A percentile compares a stretch with the other conserved stretches of the same genome.
Evolutionary conservation across 1,140 invertebrate genomes (phyloP).

Genomic region (Drosophila kohkoa): DNA sequence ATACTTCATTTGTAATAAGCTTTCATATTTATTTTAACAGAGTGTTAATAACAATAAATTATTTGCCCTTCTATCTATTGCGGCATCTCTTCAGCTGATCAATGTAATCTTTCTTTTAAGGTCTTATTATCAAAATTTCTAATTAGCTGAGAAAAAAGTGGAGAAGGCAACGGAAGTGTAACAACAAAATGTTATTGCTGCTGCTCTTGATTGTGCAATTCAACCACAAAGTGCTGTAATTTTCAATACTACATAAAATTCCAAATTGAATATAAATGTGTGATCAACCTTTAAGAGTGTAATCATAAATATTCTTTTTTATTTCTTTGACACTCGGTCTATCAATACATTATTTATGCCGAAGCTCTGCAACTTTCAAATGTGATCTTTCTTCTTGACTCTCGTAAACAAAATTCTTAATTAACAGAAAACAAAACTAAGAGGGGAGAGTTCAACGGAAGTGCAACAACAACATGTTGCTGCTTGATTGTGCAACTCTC

Average conservation of each 20-base stretch:
- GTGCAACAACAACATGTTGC: not conserved
- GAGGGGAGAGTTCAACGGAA: not conserved
- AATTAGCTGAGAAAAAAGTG: not conserved
- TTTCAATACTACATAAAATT: not conserved
- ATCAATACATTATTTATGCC: too few relatives aligned
- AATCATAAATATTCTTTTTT: too few relatives aligned
- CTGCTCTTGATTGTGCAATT: too few relatives aligned
- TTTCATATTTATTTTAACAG: too few relatives aligned
- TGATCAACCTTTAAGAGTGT: too few relatives aligned
- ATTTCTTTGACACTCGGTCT: too few relatives aligned
- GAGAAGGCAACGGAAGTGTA: not conserved
- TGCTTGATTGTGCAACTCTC: not conserved
- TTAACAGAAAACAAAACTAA: not conserved
- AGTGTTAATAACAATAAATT: too few relatives aligned
- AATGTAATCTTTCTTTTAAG: not conserved
- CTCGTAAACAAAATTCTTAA: not conserved
- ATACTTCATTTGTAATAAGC: too few relatives aligned
- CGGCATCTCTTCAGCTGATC: too few relatives aligned
- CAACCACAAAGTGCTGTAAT: conserved; percentile 10
- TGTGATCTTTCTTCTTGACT: not conserved
- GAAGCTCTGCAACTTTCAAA: too few relatives aligned
- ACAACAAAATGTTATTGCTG: not conserved
- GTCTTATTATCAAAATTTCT: not conserved
- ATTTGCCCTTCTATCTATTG: too few relatives aligned
- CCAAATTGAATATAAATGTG: too few relatives aligned